These are phyloP conservation scores for Odontothrips loti DNA, from an alignment of 2,888 invertebrate genomes.

Conservation along the genomic window DNA sequence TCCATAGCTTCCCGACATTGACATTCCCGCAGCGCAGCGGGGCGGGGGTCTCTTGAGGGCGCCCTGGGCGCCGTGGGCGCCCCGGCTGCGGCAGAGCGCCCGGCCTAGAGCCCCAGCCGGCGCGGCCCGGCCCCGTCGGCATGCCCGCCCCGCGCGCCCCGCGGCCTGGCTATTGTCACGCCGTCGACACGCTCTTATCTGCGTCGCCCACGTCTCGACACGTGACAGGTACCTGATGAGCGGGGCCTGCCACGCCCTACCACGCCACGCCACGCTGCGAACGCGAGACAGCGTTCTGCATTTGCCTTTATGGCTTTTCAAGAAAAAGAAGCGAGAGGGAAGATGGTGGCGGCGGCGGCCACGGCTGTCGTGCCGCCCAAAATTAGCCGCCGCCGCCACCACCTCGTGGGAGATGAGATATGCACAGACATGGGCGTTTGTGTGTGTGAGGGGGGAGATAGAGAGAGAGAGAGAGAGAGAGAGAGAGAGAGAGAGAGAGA, in stretches of 20 bases:
- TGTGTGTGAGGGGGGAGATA: neutral
- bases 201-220: neutral
- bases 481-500: neutral
- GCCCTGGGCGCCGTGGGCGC: no score
- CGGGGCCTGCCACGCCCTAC: neutral
- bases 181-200: neutral
- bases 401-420: no score
- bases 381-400: no score
- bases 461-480: neutral
- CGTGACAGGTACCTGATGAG: neutral
- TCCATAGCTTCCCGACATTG: no score
- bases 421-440: no score
- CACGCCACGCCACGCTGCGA: neutral
- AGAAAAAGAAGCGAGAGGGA: no score
- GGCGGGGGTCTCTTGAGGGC: no score
- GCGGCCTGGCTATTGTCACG: neutral
- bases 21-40: no score
- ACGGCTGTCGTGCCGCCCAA: neutral
- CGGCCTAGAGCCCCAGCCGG: neutral
- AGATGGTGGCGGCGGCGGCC: neutral
- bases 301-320: no score
- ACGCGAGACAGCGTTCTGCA: no score
- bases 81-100: no score
- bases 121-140: neutral
- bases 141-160: neutral